Evolutionary conservation across 2,797 vertebrate species (phyloP).

Genomic region (Knipowitschia caucasica): DNA sequence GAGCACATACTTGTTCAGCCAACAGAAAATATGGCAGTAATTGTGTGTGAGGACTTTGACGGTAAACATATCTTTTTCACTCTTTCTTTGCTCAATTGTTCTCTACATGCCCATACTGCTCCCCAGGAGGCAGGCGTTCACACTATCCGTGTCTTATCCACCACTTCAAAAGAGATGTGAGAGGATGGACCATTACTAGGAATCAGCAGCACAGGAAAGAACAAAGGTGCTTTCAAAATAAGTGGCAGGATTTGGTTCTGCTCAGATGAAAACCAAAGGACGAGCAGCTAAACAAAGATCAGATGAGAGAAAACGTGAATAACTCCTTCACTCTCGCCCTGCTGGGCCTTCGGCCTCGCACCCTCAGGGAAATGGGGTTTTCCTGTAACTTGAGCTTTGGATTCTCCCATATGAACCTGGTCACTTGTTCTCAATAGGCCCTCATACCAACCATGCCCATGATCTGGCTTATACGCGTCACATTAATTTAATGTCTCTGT

Average conservation of each 20-base stretch:
- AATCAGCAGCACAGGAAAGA: slow-evolving; percentile 39
- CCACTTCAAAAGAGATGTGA: slow-evolving; percentile 62
- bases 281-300: slow-evolving; percentile 25
- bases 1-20: slow-evolving; percentile 41
- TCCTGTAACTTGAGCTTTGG: slow-evolving; percentile 63
- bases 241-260: slow-evolving; percentile 35
- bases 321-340: slow-evolving; percentile 35
- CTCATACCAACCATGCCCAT: slow-evolving; percentile 13
- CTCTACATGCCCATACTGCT: slow-evolving; percentile 45
- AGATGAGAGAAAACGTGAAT: slow-evolving; percentile 38
- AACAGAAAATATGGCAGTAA: slow-evolving; percentile 43
- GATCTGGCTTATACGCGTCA: slow-evolving; percentile 1
- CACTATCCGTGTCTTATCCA: slow-evolving; percentile 53
- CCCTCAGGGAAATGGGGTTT: slow-evolving; percentile 53
- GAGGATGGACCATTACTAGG: slow-evolving; percentile 51
- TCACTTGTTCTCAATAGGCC: slow-evolving; percentile 47
- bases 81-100: slow-evolving; percentile 55
- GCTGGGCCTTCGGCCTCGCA: slow-evolving; percentile 22
- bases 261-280: slow-evolving; percentile 37
- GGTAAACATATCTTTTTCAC: slow-evolving; percentile 48
- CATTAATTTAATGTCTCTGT: background rate
- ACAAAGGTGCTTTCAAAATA: slow-evolving; percentile 51
- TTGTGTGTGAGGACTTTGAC: slow-evolving; percentile 43
- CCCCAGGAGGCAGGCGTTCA: slow-evolving; percentile 52
- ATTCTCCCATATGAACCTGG: slow-evolving; percentile 47